Evolutionary conservation across 2,888 invertebrate species (phyloP).

Genomic region (Caenorhabditis becei): DNA sequence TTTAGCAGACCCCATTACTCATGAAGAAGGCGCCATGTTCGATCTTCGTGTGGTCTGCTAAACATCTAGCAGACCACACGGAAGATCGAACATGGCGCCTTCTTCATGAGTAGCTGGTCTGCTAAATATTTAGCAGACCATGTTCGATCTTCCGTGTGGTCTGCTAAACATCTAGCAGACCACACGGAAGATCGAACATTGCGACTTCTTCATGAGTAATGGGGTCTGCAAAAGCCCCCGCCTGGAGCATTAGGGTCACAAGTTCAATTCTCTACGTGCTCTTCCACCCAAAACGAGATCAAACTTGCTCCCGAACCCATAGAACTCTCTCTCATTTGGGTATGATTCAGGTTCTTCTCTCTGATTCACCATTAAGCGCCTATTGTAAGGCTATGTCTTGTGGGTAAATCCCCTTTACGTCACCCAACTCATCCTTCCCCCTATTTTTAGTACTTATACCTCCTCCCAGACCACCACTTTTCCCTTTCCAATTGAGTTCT

Average conservation of each 20-base stretch:
- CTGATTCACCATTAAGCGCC: conserved; percentile 6
- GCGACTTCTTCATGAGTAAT: too few relatives aligned
- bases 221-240: neutral
- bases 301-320: neutral
- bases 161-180: too few relatives aligned
- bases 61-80: too few relatives aligned
- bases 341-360: neutral
- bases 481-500: neutral
- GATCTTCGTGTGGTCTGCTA: too few relatives aligned
- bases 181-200: too few relatives aligned
- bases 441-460: conserved; percentile 3
- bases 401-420: neutral
- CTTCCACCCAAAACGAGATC: neutral
- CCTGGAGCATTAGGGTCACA: neutral
- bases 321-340: neutral
- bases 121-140: too few relatives aligned
- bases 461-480: conserved; percentile 2
- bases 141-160: too few relatives aligned
- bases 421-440: neutral
- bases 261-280: neutral
- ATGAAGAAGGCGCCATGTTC: too few relatives aligned
- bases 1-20: too few relatives aligned
- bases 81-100: too few relatives aligned
- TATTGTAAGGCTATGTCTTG: neutral
- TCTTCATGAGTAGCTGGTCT: too few relatives aligned